Evolutionary conservation across 2,113 vertebrate genomes (phyloP), one percentile per base, ranked within the genome.

Genomic region (Lampris incognitus): DNA sequence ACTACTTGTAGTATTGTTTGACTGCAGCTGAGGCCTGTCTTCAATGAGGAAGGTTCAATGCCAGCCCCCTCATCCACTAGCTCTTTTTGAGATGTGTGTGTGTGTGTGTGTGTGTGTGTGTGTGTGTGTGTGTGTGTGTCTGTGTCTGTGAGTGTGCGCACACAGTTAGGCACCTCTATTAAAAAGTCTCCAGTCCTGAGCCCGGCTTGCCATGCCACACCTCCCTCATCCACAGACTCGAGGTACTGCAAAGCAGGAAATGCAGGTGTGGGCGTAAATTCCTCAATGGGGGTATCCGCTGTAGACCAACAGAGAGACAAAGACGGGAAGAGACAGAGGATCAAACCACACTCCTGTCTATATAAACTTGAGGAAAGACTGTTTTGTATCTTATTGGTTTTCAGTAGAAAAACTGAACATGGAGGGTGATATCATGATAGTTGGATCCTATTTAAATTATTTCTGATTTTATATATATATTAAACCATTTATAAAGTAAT

Each of bases 201-300:
- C 75, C 95, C 95, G 72, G 96, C 94, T 86, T 95, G 95, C 95
- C 95, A 96, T 2, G 96, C 96, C 79, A 96, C 96, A 77, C 96
- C 95, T 6, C 95, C 96, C 91, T 96, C 95, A 48, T 96, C 96
- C 92, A 96, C 96, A 5, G 96, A 96, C 91, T 96, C 96, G 91
- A 96, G 93, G 90, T 96, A 96, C 93, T 96, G 96, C 82, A 96
- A 93, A 68, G 96, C 96, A 4, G 96, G 96, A 88, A 96, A 96
- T 6, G 96, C 95, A 1, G 96, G 96, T 49, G 95, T 96, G 42
- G 96, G 96, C 55, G 95, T 96, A 92, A 96, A 96, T 79, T 96
- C 96, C 90, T 96, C 95, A 81, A 96, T 96, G 82, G 96, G 96
- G 46, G 95, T 96, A 69, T 96, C 96, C 69, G 96, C 95, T 96